Conservation (phyloP, 2,888 invertebrate species). For the Platycheirus albimanus region DNA sequence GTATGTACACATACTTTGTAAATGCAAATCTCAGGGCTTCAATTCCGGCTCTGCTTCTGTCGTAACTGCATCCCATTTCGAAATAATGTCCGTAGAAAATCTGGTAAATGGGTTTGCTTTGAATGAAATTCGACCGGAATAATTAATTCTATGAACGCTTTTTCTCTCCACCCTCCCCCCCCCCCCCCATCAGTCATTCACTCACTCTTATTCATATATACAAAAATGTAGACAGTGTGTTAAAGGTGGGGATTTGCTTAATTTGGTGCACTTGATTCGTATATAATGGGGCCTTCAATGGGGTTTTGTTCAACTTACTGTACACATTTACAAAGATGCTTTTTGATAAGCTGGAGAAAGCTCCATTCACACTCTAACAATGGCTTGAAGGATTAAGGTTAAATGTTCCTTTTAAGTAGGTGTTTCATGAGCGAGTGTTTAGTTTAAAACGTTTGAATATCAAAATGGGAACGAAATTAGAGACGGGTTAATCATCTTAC, state of each 20-base stretch:
- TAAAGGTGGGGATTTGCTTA: background rate
- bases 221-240: background rate
- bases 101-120: constrained; percentile 73
- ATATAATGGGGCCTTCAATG: background rate
- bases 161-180: background rate
- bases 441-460: too few relatives aligned
- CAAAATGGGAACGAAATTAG: too few relatives aligned
- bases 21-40: constrained; percentile 70
- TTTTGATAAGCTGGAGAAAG: too few relatives aligned
- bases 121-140: constrained; percentile 74
- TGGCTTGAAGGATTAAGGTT: too few relatives aligned
- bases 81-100: constrained; percentile 70
- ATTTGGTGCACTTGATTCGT: background rate
- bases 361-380: too few relatives aligned
- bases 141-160: constrained; percentile 71
- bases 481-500: too few relatives aligned
- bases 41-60: constrained; percentile 47
- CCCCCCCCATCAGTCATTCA: too few relatives aligned
- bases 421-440: too few relatives aligned
- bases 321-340: too few relatives aligned
- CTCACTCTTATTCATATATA: background rate
- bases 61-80: constrained; percentile 59
- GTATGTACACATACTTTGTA: constrained; percentile 45
- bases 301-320: too few relatives aligned
- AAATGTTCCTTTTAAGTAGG: too few relatives aligned